These are phyloP conservation scores for Archivesica marissinica DNA, from an alignment of 1,140 invertebrate genomes.

Conservation along the genomic window DNA sequence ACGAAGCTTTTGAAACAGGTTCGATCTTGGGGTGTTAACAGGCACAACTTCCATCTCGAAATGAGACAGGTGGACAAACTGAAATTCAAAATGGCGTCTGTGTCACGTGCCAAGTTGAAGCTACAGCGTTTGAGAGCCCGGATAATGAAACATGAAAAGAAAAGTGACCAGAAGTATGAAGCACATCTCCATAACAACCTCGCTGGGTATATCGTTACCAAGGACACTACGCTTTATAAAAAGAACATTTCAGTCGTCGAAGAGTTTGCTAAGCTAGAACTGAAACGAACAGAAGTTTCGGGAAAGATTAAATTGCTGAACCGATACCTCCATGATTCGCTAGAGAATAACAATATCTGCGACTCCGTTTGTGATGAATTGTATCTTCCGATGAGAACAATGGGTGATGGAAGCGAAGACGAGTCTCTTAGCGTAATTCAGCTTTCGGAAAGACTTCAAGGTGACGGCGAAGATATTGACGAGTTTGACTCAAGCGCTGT, in stretches of 20 bases:
- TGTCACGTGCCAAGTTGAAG: neutral
- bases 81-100: constrained; percentile 13
- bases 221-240: neutral
- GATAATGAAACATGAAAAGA: constrained; percentile 2
- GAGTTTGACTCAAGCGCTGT: neutral
- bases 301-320: neutral
- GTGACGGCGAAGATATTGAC: neutral
- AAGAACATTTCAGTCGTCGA: neutral
- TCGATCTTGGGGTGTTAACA: neutral
- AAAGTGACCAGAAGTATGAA: neutral
- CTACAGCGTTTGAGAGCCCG: neutral
- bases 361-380: no score
- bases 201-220: neutral
- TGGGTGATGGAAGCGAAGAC: neutral
- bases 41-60: neutral
- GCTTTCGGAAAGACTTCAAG: neutral
- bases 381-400: neutral
- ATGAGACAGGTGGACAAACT: constrained; percentile 1
- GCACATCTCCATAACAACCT: neutral
- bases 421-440: neutral
- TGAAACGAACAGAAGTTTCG: no score
- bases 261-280: neutral
- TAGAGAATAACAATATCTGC: neutral
- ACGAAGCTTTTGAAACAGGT: constrained; percentile 17
- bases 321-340: neutral